Conservation (phyloP, 2,888 invertebrate genomes). For the Malthinus flaveolus region DNA sequence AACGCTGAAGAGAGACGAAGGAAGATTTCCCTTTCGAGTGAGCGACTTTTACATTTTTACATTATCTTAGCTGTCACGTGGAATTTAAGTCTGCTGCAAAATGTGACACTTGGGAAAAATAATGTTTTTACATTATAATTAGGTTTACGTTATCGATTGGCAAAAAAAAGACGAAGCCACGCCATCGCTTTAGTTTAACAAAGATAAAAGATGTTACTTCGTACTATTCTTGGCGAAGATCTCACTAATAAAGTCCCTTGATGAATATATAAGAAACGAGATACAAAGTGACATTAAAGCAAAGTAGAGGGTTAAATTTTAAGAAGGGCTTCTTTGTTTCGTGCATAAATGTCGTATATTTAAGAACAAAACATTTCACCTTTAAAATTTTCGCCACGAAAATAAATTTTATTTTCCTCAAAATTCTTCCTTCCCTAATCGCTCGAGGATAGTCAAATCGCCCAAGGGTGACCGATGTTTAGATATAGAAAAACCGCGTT, state of each 20-base stretch:
- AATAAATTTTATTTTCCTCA: neutral
- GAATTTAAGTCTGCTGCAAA: slow-evolving; percentile 49
- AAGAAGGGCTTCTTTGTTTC: slow-evolving; percentile 50
- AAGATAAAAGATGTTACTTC: slow-evolving; percentile 19
- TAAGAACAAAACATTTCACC: slow-evolving; percentile 10
- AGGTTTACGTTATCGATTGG: slow-evolving; percentile 21
- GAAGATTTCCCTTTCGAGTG: neutral
- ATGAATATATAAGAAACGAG: slow-evolving; percentile 54
- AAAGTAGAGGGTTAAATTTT: slow-evolving; percentile 50
- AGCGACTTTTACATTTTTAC: slow-evolving; percentile 27
- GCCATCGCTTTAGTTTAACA: slow-evolving; percentile 9
- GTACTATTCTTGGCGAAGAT: slow-evolving; percentile 33
- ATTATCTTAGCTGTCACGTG: slow-evolving; percentile 43
- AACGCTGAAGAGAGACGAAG: slow-evolving; percentile 13
- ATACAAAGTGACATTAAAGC: slow-evolving; percentile 53
- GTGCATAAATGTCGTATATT: slow-evolving; percentile 24
- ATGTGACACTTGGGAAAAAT: slow-evolving; percentile 52
- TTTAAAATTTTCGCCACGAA: neutral
- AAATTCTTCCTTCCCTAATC: too few relatives aligned
- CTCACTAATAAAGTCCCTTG: slow-evolving; percentile 53
- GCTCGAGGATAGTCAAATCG: too few relatives aligned
- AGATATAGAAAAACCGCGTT: too few relatives aligned
- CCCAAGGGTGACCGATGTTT: too few relatives aligned
- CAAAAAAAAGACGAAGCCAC: slow-evolving; percentile 19
- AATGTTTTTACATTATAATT: slow-evolving; percentile 35